Evolutionary conservation across 1,140 invertebrate species (phyloP), one percentile per base, ranked within the genome.

Genomic region (Cylas formicarius): DNA sequence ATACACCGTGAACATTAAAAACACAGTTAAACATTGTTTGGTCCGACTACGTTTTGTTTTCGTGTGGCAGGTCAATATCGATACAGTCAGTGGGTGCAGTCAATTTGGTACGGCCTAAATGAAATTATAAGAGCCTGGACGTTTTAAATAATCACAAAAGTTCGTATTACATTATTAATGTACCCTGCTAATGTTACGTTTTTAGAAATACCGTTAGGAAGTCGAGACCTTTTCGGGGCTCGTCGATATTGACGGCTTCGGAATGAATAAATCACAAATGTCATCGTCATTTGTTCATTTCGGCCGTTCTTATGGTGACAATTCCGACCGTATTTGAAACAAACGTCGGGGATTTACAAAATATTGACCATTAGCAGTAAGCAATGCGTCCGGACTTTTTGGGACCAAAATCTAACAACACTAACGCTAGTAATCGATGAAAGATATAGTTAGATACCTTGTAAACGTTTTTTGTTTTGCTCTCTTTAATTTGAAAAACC

Each of bases 51-150:
- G 41, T 45, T 17, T 36, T 39, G 47, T 55, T 55, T n/a, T n/a
- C n/a, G n/a, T 35, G 54, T 58, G 56, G 56, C 56, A 58, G 56
- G 56, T 54, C 55, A 44, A 33, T 44, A n/a, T n/a, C n/a, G 47
- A 56, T 55, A 38, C 56, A 58, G 56, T 58, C 56, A 52, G 47
- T 58, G 53, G 50, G 56, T 56, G 52, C 56, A 58, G 56, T 58
- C 56, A 44, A 56, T 51, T 44, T 35, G 52, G 52, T 45, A 39
- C 41, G 36, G 44, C 40, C 34, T 50, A 51, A 48, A 34, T 19
- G 40, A 39, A 42, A 44, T 57, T 50, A 43, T 50, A 47, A 55
- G 46, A 50, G 34, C 40, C 52, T 55, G 50, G 48, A 55, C 50
- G 53, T 57, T 40, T 44, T 44, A 53, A 37, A 55, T 49, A 50